A percentile compares a stretch with the other conserved stretches of the same genome.
phyloP scores from a whole-genome alignment of 2,888 invertebrate genomes.

The Eutolmus rufibarbis region DNA sequence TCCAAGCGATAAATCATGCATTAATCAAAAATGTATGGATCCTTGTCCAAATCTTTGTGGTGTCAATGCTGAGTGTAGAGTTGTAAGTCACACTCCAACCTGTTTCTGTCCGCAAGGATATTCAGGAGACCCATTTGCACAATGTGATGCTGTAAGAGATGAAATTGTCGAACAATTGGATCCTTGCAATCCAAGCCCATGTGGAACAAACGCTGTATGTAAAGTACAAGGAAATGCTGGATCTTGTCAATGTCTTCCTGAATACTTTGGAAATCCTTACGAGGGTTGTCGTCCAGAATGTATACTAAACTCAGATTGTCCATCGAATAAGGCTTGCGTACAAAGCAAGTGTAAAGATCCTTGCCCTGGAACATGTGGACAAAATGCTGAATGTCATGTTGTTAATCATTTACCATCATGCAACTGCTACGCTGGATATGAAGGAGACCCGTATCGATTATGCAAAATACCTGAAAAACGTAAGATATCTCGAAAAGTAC shows the following conservation, averaged over 20 bases:
- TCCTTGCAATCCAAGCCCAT: constrained; percentile 66
- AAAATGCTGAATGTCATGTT: constrained; percentile 71
- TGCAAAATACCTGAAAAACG: constrained; percentile 66
- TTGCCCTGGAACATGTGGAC: constrained; percentile 71
- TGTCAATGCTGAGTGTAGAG: constrained; percentile 67
- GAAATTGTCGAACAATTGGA: constrained; percentile 59
- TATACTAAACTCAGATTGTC: constrained; percentile 71
- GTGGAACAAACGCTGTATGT: constrained; percentile 75
- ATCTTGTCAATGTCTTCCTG: constrained; percentile 74
- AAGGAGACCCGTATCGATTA: constrained; percentile 74
- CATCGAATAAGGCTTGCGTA: constrained; percentile 72
- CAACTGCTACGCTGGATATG: constrained; percentile 67
- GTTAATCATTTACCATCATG: constrained; percentile 72
- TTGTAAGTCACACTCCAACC: constrained; percentile 67
- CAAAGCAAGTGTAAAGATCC: constrained; percentile 71
- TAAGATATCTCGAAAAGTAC: constrained; percentile 56
- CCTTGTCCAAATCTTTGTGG: constrained; percentile 71
- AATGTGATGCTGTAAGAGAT: constrained; percentile 62
- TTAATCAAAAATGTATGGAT: constrained; percentile 67
- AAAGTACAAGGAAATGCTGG: constrained; percentile 76
- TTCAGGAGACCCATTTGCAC: constrained; percentile 69
- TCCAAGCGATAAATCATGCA: constrained; percentile 67
- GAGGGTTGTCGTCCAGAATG: constrained; percentile 76
- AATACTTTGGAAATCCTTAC: constrained; percentile 80
- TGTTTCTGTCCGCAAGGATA: constrained; percentile 68